Conservation (phyloP, 1,140 invertebrate genomes). For the Centruroides vittatus region DNA sequence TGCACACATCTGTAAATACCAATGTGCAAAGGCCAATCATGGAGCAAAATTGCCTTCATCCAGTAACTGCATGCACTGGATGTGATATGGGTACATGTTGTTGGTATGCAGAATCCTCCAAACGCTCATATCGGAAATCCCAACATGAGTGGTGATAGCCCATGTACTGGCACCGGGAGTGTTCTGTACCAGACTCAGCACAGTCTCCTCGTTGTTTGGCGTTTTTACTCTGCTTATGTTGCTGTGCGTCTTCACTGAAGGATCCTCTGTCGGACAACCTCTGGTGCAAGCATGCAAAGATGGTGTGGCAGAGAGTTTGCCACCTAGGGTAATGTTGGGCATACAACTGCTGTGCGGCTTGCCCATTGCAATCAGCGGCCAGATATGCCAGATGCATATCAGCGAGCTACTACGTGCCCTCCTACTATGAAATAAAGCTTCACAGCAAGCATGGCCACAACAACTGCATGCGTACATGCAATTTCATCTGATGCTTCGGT, state of each 20-base stretch:
- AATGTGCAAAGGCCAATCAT: background rate
- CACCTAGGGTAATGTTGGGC: too few species aligned
- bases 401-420: too few species aligned
- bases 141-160: background rate
- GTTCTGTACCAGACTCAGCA: background rate
- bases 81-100: background rate
- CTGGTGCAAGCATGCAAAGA: too few species aligned
- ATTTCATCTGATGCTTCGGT: too few species aligned
- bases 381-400: too few species aligned
- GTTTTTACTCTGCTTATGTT: background rate
- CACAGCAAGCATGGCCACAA: too few species aligned
- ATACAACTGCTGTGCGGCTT: too few species aligned
- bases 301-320: background rate
- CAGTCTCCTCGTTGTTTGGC: background rate
- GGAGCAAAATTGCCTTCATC: background rate
- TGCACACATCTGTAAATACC: too few species aligned
- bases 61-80: background rate
- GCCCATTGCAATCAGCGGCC: too few species aligned
- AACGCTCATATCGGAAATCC: background rate
- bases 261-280: too few species aligned
- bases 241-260: background rate
- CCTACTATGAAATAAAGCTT: too few species aligned
- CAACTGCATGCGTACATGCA: too few species aligned
- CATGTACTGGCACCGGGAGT: background rate
- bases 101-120: background rate